Evolutionary conservation across 2,113 vertebrate genomes (phyloP).

Genomic region (Syngnathus scovelli): DNA sequence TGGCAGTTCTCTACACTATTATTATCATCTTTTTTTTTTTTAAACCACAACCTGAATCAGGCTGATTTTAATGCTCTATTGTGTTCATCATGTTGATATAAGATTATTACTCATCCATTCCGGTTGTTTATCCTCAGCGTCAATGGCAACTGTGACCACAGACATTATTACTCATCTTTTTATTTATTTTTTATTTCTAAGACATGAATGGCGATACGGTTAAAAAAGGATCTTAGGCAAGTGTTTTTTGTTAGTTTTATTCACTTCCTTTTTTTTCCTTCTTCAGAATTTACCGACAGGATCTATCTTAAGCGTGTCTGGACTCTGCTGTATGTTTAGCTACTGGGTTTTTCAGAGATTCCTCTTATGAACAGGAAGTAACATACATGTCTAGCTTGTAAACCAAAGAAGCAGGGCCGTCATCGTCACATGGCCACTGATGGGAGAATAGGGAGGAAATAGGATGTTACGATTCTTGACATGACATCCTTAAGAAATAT

Average conservation of each 20-base stretch:
- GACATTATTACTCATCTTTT: constrained; percentile 21
- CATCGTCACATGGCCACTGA: constrained; percentile 57
- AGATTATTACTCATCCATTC: constrained; percentile 27
- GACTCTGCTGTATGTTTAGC: constrained; percentile 68
- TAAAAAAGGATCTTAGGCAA: constrained; percentile 39
- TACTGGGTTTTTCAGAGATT: constrained; percentile 51
- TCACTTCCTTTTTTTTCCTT: constrained; percentile 56
- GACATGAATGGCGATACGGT: not conserved
- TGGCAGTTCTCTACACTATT: constrained; percentile 43
- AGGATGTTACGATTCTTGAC: constrained; percentile 32
- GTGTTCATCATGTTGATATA: constrained; percentile 33
- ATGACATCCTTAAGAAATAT: constrained; percentile 1
- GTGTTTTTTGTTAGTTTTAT: constrained; percentile 31
- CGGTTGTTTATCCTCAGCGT: constrained; percentile 11
- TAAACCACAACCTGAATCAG: constrained; percentile 37
- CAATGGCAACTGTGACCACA: constrained; percentile 13
- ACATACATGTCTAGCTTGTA: constrained; percentile 47
- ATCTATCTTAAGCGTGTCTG: constrained; percentile 73
- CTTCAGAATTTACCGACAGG: constrained; percentile 43
- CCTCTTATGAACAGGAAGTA: constrained; percentile 63
- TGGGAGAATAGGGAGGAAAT: constrained; percentile 40
- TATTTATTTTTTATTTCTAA: constrained; percentile 5
- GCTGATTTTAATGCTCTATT: constrained; percentile 45
- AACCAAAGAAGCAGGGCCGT: constrained; percentile 26
- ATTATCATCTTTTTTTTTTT: constrained; percentile 57